A percentile compares a stretch with the other conserved stretches of the same genome.
Conservation (phyloP, 2,113 vertebrate species). For the Xiphophorus hellerii region DNA sequence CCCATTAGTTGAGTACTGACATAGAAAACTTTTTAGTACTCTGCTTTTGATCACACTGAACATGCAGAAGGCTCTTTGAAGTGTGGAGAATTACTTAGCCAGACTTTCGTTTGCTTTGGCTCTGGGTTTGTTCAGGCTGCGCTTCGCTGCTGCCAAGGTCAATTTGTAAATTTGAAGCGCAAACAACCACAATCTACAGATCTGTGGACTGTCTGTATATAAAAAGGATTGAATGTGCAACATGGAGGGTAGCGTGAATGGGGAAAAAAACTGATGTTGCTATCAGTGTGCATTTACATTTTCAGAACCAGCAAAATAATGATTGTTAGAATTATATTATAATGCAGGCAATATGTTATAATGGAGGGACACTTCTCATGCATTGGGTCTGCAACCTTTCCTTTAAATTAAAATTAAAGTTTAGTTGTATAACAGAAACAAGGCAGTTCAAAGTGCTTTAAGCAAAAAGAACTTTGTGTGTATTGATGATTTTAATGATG, state of each 20-base stretch:
- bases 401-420: not conserved
- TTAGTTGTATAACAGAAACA: too few relatives aligned
- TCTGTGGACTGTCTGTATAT: conserved; percentile 21
- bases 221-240: conserved; percentile 34
- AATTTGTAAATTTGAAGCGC: conserved; percentile 52
- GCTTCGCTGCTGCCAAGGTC: conserved; percentile 50
- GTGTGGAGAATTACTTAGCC: conserved; percentile 44
- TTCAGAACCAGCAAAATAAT: conserved; percentile 9
- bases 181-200: conserved; percentile 50
- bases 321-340: conserved; percentile 10
- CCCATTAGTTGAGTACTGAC: not conserved
- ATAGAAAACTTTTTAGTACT: conserved; percentile 9
- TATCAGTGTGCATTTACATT: not conserved
- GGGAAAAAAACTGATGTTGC: conserved; percentile 19
- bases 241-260: not conserved
- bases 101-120: conserved; percentile 54
- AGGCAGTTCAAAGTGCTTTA: too few relatives aligned
- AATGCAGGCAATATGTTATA: conserved; percentile 17
- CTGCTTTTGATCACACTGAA: conserved; percentile 26
- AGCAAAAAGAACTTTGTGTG: too few relatives aligned
- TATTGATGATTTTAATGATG: too few relatives aligned
- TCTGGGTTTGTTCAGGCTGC: conserved; percentile 40
- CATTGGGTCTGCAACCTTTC: conserved; percentile 5
- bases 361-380: conserved; percentile 18
- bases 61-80: conserved; percentile 43